Evolutionary conservation across 2,888 invertebrate genomes (phyloP), one percentile per base, ranked within the genome.

Genomic region (Desoria tigrina): DNA sequence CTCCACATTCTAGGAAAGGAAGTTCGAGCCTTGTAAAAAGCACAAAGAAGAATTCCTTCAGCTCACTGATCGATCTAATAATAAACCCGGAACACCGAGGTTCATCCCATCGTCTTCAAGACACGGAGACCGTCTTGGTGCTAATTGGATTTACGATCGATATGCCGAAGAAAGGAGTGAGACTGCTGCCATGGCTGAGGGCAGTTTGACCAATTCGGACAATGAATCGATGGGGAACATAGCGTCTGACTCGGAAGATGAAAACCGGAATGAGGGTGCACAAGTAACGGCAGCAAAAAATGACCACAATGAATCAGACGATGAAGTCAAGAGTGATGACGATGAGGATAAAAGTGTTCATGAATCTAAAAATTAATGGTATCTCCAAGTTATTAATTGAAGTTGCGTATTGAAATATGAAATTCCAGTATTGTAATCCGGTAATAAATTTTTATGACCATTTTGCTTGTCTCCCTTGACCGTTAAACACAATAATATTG

Each of bases 151-250:
- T 27, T 26, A 58, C 21, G 62, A 66, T 65, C 66, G 64, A 68
- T 69, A 55, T 24, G 49, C 24, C 6, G 66, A 45, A 3, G 68
- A 65, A 23, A 69, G 71, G 56, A 76, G 76, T 60, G 76, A 76
- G 55, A 76, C 76, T 1, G 70, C 61, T n/a, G 76, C 76, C 4
- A 42, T 76, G 51, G 74, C 74, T 14, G 76, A 76, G 45, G 76
- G 76, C 24, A 73, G 64, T 45, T 61, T 74, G 27, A 73, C 74
- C 14, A 69, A 74, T 63, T 51, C 51, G 23, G 51, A 51, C 16
- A 51, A 51, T 26, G 51, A 51, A 24, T 51, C 26, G 11, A 3
- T 14, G 14, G 51, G 51, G 24, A 51, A 26, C 26, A 11, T 51
- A 7, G 14, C 18, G 6, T 51, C 21, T 11, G 51, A 51, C 24